Evolutionary conservation across 2,888 invertebrate genomes (phyloP), one percentile per base, ranked within the genome.

Genomic region (Eristalinus sepulchralis): DNA sequence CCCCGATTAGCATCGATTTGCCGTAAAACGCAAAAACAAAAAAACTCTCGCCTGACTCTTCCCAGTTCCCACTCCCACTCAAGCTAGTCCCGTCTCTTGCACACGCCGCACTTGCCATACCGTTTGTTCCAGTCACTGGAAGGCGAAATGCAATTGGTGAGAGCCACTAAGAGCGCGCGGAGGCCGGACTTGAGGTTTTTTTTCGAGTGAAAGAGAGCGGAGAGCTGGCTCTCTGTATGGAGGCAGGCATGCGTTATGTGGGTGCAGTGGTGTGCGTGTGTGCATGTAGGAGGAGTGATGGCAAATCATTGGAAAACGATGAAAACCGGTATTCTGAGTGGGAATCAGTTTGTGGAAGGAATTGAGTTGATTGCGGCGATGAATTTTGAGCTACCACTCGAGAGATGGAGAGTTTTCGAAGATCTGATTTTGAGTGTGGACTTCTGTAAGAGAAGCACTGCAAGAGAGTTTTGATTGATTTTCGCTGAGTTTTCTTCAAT

Each of bases 101-200:
- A 8, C 47, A 47, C 47, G 17, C n/a, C 17, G 8, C 17, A 75
- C 31, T 34, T 75, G 67, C 47, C 62, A 22, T 67, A 75, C 79
- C 73, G 70, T 66, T 86, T 83, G 22, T 86, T 86, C 86, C 86
- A 83, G 83, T 64, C n/a, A 47, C 27, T 86, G 86, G 86, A 86
- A 86, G 53, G n/a, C 78, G 78, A 24, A 79, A 57, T 86, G 83
- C 86, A 86, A 86, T 86, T 86, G 86, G 86, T 57, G 86, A 86
- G 83, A 83, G 66, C 31, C 17, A 71, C 36, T 36, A 78, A 86
- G 86, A 86, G 86, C 79, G 55, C 22, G 13, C 57, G 67, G 71
- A 83, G 83, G 86, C 78, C 83, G 83, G 78, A 71, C 75, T 77
- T 22, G 24, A 24, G 57, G 63, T 33, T 80, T 75, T 78, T 66